Conservation (phyloP, 2,888 invertebrate species). For the Drosophila greeni region DNA sequence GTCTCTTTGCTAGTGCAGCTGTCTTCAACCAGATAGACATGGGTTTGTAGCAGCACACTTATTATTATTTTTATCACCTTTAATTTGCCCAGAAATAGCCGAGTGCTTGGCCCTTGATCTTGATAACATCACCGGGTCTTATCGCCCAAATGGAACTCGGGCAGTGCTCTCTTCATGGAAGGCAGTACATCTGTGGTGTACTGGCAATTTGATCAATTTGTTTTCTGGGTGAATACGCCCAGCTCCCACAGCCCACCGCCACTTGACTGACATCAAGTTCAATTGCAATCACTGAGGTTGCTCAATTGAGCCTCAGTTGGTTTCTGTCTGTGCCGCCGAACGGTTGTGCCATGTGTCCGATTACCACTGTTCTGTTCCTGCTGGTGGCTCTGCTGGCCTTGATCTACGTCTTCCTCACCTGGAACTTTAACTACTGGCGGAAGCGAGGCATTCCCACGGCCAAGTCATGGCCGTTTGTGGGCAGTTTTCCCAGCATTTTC, state of each 20-base stretch:
- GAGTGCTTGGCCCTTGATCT: not conserved
- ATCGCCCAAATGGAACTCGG: not conserved
- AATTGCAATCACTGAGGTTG: constrained; percentile 29
- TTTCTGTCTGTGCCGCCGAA: constrained; percentile 7
- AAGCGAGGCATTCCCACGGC: constrained; percentile 75
- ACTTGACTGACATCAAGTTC: constrained; percentile 36
- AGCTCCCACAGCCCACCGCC: constrained; percentile 5
- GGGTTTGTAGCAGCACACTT: no score
- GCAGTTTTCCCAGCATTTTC: constrained; percentile 75
- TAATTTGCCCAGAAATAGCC: constrained; percentile 3
- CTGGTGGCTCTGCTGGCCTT: constrained; percentile 36
- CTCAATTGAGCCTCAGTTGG: constrained; percentile 31
- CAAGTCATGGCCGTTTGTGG: constrained; percentile 73
- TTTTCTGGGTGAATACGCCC: constrained; percentile 12
- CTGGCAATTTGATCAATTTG: constrained; percentile 27
- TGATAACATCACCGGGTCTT: constrained; percentile 17
- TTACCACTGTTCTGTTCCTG: constrained; percentile 22
- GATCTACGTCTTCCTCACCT: constrained; percentile 68
- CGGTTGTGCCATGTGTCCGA: constrained; percentile 41
- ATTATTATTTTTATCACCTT: not conserved
- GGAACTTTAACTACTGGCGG: constrained; percentile 77
- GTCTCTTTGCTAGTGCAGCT: no score
- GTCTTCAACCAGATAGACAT: no score
- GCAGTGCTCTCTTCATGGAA: not conserved
- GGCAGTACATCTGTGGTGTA: not conserved